phyloP scores from a whole-genome alignment of 2,888 invertebrate genomes.

The Creontiades dilutus region DNA sequence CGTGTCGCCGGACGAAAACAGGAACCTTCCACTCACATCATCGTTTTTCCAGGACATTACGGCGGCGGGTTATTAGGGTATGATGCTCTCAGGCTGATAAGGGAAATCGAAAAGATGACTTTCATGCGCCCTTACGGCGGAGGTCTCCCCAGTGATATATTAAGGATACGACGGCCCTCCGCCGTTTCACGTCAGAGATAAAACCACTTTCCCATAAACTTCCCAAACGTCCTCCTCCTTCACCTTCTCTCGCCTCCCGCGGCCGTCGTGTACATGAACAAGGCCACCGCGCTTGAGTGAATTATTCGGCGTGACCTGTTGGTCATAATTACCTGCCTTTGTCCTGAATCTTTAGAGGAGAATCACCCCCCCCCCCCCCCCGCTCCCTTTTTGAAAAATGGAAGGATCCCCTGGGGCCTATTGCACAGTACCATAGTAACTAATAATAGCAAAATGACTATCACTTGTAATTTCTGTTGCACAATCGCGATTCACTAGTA shows the following conservation, averaged over 20 bases:
- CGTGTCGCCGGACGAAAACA: background rate
- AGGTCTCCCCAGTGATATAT: conserved; percentile 9
- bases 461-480: no score
- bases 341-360: background rate
- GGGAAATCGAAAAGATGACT: conserved; percentile 30
- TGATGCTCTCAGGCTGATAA: conserved; percentile 50
- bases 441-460: no score
- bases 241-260: background rate
- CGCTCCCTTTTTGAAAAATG: no score
- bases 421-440: no score
- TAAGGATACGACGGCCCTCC: conserved; percentile 29
- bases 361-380: background rate
- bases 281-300: conserved; percentile 10
- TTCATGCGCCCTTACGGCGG: conserved; percentile 9
- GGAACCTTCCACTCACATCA: background rate
- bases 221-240: background rate
- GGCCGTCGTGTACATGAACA: background rate
- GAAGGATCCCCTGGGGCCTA: no score
- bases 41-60: background rate
- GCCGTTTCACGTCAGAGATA: conserved; percentile 37
- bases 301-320: conserved; percentile 50
- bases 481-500: no score
- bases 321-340: background rate
- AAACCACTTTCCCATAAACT: conserved; percentile 19
- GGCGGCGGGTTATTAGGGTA: conserved; percentile 30